Conservation (phyloP, 2,797 vertebrate species). For the Sphenopsis melanotis region DNA sequence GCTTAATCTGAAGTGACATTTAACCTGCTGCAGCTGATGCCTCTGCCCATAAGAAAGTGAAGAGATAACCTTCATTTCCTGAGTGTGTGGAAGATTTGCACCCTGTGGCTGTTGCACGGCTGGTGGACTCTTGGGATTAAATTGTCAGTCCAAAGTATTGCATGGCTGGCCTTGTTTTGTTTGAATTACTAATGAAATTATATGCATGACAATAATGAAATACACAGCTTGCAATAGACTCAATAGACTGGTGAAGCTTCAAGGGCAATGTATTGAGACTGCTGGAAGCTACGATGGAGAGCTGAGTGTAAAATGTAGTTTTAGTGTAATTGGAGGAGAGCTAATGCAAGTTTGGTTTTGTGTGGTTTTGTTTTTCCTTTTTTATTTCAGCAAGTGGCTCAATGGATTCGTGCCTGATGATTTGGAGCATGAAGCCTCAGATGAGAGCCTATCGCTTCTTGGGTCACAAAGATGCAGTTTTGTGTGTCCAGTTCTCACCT, state of each 20-base stretch:
- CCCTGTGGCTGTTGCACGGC: background rate
- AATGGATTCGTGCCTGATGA: slow-evolving; percentile 91
- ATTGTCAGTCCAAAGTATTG: background rate
- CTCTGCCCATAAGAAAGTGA: background rate
- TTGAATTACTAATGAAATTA: background rate
- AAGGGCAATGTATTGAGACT: background rate
- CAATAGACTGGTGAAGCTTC: background rate
- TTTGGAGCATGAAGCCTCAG: slow-evolving; percentile 94
- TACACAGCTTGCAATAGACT: background rate
- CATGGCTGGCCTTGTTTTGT: background rate
- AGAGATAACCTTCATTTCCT: background rate
- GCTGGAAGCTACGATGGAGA: background rate
- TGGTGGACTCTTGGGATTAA: background rate
- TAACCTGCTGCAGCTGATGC: background rate
- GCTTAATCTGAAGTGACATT: background rate
- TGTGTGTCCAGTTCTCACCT: slow-evolving; percentile 90
- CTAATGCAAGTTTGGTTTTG: background rate
- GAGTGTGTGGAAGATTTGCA: background rate
- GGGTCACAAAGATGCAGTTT: slow-evolving; percentile 91
- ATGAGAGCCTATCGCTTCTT: slow-evolving; percentile 90
- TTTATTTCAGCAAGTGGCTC: slow-evolving; percentile 84
- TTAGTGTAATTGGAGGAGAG: background rate
- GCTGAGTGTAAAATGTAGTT: background rate
- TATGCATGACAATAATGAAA: background rate
- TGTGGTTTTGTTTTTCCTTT: background rate